phyloP scores from a whole-genome alignment of 2,888 invertebrate genomes.

The Drosophila sordidapex region DNA sequence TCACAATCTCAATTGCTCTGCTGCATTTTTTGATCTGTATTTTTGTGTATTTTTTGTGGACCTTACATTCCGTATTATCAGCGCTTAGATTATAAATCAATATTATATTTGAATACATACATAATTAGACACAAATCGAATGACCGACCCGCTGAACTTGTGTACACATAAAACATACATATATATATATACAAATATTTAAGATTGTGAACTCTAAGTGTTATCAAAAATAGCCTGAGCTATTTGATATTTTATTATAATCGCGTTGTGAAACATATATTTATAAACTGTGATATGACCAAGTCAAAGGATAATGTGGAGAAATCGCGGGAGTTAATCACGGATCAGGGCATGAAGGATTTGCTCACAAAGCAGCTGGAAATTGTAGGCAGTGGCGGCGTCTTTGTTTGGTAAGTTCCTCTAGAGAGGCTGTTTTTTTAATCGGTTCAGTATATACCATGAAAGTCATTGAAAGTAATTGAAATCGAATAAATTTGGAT shows the following conservation, averaged over 20 bases:
- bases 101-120: slow-evolving; percentile 14
- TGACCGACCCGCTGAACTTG: slow-evolving; percentile 21
- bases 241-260: background rate
- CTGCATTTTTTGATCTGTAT: slow-evolving; percentile 34
- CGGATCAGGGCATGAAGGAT: slow-evolving; percentile 83
- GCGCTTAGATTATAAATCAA: slow-evolving; percentile 52
- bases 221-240: background rate
- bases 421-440: background rate
- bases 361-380: slow-evolving; percentile 83
- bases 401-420: slow-evolving; percentile 83
- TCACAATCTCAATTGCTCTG: slow-evolving; percentile 18
- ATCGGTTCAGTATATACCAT: background rate
- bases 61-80: slow-evolving; percentile 47
- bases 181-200: background rate
- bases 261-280: background rate
- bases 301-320: slow-evolving; percentile 68
- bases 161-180: background rate
- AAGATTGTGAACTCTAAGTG: slow-evolving; percentile 1
- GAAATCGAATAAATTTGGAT: background rate
- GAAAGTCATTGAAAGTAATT: too few relatives aligned
- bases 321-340: slow-evolving; percentile 74
- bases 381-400: slow-evolving; percentile 82
- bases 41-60: slow-evolving; percentile 14
- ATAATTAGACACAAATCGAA: slow-evolving; percentile 4
- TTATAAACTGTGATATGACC: slow-evolving; percentile 60